Evolutionary conservation across 2,113 vertebrate genomes (phyloP), one percentile per base, ranked within the genome.

Genomic region (Caracal caracal): DNA sequence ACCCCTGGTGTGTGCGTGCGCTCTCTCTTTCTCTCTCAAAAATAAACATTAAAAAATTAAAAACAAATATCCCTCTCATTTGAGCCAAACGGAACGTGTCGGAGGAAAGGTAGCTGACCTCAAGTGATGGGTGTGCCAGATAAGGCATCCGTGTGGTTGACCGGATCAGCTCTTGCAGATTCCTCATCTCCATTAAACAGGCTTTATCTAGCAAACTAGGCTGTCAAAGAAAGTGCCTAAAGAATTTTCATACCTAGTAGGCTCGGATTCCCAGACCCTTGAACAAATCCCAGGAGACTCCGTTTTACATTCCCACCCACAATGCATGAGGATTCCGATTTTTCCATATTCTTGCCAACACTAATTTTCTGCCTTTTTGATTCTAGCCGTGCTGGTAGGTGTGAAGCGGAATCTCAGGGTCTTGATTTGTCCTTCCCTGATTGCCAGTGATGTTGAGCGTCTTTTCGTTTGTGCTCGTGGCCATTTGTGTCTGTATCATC

Each of bases 241-340:
- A 96, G 85, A 75, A 84, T 61, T 94, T 90, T 71, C 40, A 70
- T 96, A 61, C 7, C 24, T 83, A 75, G 76, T 71, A 66, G 78
- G 5, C 90, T 90, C 96, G 59, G 19, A 78, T 95, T 96, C 81
- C 81, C 94, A 93, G 89, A 97, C 71, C 59, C 47, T 66, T 89
- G 30, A 89, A 68, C 56, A 86, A 51, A 66, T 89, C 17, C 37
- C 28, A 65, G 40, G 63, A 47, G 63, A 93, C 68, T 83, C 49
- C n/a, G 82, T 56, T 94, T 92, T 65, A 17, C 73, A 43, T 87
- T 49, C 28, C 87, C 61, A 82, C 15, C 9, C 37, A 17, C 19
- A 89, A 12, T 63, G 6, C 47, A 59, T 78, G 61, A 92, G 17
- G 17, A 7, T 83, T 84, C 33, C 19, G 76, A 12, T 76, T 95